Evolutionary conservation across 2,113 vertebrate species (phyloP).

Genomic region (Cheirogaleus medius): DNA sequence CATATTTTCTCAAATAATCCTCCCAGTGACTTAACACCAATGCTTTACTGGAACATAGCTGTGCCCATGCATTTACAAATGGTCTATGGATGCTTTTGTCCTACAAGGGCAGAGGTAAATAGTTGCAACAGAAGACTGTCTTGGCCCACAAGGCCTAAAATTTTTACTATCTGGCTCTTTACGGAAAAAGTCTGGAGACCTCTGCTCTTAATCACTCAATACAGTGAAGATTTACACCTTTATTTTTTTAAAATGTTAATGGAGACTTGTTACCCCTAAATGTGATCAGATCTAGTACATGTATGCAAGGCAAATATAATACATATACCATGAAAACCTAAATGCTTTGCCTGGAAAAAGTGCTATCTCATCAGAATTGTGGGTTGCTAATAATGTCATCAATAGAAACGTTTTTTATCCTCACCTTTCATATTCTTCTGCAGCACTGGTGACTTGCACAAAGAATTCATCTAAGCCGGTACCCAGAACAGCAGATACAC

Average conservation of each 20-base stretch:
- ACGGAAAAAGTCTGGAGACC: neutral
- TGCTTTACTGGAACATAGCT: neutral
- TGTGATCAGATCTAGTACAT: neutral
- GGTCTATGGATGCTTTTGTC: neutral
- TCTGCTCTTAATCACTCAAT: neutral
- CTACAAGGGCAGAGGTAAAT: neutral
- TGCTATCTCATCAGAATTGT: neutral
- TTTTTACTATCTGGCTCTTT: slow-evolving; percentile 7
- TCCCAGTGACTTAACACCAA: neutral
- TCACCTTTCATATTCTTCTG: slow-evolving; percentile 95
- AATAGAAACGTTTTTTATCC: neutral
- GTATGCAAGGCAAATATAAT: neutral
- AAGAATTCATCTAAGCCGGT: slow-evolving; percentile 94
- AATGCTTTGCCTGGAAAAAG: neutral
- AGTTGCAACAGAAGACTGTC: neutral
- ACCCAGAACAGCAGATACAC: slow-evolving; percentile 94
- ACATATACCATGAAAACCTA: neutral
- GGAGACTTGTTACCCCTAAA: neutral
- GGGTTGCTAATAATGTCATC: neutral
- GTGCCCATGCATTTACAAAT: neutral
- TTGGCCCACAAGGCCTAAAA: neutral
- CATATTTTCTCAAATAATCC: neutral
- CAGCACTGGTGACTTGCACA: slow-evolving; percentile 90
- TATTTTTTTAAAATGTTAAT: neutral
- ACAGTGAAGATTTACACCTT: neutral